Conservation (phyloP, 2,888 invertebrate species). For the Apotomis betuletana region DNA sequence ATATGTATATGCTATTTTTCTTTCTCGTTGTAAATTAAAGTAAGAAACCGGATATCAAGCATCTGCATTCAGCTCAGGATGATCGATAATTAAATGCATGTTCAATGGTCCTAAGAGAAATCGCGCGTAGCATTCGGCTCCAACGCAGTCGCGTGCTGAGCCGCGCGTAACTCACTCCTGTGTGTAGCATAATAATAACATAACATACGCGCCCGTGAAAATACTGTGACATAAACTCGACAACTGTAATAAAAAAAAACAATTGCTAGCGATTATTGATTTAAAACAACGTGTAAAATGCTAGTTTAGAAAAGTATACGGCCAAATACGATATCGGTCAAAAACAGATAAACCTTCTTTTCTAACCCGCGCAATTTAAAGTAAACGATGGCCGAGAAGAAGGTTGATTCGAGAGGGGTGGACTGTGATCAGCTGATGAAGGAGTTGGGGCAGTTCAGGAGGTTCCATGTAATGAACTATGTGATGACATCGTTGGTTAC, state of each 20-base stretch:
- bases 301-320: too few relatives aligned
- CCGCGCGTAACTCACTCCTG: constrained; percentile 14
- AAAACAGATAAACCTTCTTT: neutral
- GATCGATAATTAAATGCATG: constrained; percentile 19
- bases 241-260: too few relatives aligned
- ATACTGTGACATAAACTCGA: too few relatives aligned
- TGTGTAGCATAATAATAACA: neutral
- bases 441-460: constrained; percentile 69
- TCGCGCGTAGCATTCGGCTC: neutral
- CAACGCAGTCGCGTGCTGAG: constrained; percentile 22
- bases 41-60: too few relatives aligned
- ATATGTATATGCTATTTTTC: too few relatives aligned
- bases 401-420: constrained; percentile 48
- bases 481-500: constrained; percentile 58
- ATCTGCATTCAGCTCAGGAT: neutral
- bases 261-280: too few relatives aligned
- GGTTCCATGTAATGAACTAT: constrained; percentile 69
- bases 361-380: neutral
- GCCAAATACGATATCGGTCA: neutral
- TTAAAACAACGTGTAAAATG: too few relatives aligned
- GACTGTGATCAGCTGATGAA: constrained; percentile 70
- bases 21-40: too few relatives aligned
- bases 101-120: constrained; percentile 15
- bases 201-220: neutral
- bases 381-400: constrained; percentile 41